Evolutionary conservation across 2,888 invertebrate species (phyloP).

Genomic region (Plagodis dolabraria): DNA sequence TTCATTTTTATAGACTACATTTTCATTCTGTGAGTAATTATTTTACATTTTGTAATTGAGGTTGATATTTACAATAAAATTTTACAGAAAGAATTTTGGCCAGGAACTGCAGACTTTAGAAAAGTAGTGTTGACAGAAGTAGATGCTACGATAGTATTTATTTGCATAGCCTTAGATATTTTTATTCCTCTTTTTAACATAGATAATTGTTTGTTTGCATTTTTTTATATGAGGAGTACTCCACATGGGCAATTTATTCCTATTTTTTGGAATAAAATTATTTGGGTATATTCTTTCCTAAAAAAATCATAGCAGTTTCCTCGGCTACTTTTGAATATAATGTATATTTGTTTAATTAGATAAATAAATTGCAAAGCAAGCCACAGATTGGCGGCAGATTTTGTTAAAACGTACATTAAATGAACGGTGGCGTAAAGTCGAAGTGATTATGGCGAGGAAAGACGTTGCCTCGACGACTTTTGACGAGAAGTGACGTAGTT

Average conservation of each 20-base stretch:
- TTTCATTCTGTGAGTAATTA: too few species aligned
- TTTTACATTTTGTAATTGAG: too few species aligned
- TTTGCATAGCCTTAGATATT: constrained; percentile 1
- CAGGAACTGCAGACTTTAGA: constrained; percentile 7
- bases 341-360: background rate
- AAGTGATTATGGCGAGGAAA: background rate
- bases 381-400: background rate
- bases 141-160: constrained; percentile 6
- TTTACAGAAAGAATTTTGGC: too few species aligned
- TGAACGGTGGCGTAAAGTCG: background rate
- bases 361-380: constrained; percentile 1
- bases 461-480: background rate
- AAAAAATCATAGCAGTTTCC: too few species aligned
- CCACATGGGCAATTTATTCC: background rate
- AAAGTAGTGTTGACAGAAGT: background rate
- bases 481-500: background rate
- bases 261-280: background rate
- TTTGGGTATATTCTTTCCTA: background rate
- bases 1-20: too few species aligned
- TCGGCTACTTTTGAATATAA: background rate
- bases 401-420: background rate
- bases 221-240: constrained; percentile 1
- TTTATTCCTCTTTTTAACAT: background rate
- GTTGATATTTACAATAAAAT: too few species aligned
- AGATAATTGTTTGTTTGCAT: background rate